These are phyloP conservation scores for Clivina fossor DNA, from an alignment of 2,888 invertebrate genomes.

Conservation along the genomic window DNA sequence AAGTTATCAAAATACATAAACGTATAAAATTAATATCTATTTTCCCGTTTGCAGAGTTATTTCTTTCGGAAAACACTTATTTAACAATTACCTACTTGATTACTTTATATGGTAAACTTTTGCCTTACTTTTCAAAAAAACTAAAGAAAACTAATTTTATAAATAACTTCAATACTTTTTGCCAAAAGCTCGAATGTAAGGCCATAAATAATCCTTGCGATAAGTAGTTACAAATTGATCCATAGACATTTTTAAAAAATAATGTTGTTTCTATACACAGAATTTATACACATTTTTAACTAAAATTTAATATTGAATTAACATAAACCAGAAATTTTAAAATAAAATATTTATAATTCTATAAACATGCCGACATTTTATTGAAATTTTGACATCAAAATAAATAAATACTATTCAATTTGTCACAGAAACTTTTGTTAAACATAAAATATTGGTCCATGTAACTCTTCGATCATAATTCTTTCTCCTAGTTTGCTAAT, in stretches of 20 bases:
- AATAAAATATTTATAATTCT: slow-evolving; percentile 3
- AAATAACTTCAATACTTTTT: slow-evolving; percentile 44
- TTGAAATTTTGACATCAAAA: slow-evolving; percentile 19
- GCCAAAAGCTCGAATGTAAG: slow-evolving; percentile 52
- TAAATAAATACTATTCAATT: slow-evolving; percentile 1
- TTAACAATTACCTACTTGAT: too few relatives aligned
- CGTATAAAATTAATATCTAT: too few relatives aligned
- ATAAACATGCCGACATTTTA: slow-evolving; percentile 7
- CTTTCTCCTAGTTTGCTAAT: slow-evolving; percentile 54
- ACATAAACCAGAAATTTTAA: too few relatives aligned
- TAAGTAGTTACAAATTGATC: slow-evolving; percentile 66
- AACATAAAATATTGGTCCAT: slow-evolving; percentile 45
- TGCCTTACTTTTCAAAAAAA: too few relatives aligned
- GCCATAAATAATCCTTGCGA: slow-evolving; percentile 66
- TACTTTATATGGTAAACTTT: too few relatives aligned
- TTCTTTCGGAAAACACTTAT: too few relatives aligned
- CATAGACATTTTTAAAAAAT: too few relatives aligned
- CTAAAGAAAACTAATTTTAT: background rate
- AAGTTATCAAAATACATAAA: too few relatives aligned
- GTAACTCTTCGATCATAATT: slow-evolving; percentile 54
- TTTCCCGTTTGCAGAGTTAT: too few relatives aligned
- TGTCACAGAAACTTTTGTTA: slow-evolving; percentile 21
- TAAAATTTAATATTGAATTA: too few relatives aligned
- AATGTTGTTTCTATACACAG: too few relatives aligned
- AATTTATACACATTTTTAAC: too few relatives aligned